phyloP scores from a whole-genome alignment of 2,888 invertebrate species.

The Cephus pygmeus region DNA sequence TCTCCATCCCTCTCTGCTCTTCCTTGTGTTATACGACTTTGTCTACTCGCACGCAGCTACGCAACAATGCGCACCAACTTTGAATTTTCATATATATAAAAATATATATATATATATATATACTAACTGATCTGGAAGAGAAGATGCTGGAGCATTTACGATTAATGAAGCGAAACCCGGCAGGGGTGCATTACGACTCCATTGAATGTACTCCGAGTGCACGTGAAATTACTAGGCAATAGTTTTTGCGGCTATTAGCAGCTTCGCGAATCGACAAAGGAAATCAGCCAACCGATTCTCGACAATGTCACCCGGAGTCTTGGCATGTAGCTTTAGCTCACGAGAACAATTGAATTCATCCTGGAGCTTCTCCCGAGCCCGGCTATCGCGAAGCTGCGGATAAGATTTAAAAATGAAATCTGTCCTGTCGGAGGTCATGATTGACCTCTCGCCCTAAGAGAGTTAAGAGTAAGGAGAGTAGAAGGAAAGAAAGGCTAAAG shows the following conservation, averaged over 20 bases:
- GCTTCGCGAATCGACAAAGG: conserved; percentile 30
- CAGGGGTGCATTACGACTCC: conserved; percentile 33
- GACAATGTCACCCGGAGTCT: not conserved
- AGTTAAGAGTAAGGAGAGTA: not conserved
- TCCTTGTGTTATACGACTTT: not conserved
- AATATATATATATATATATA: conserved; percentile 10
- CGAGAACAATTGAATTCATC: conserved; percentile 32
- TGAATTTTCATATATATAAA: conserved; percentile 38
- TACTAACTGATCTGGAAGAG: conserved; percentile 17
- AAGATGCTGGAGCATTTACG: conserved; percentile 24
- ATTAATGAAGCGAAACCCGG: conserved; percentile 21
- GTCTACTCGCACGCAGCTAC: not conserved
- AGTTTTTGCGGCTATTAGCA: conserved; percentile 43
- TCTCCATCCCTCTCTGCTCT: conserved; percentile 11
- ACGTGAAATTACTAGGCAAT: conserved; percentile 34
- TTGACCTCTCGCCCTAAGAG: not conserved
- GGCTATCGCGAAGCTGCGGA: not conserved
- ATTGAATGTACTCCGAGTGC: conserved; percentile 28
- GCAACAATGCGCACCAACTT: conserved; percentile 23
- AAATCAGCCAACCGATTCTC: conserved; percentile 11
- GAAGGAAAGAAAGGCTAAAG: not conserved
- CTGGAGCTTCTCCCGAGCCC: not conserved
- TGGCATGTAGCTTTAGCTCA: not conserved
- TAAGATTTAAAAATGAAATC: not conserved
- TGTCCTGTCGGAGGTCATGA: not conserved